Evolutionary conservation across 1,140 invertebrate species (phyloP).

Genomic region (Drosophila tsacasi): DNA sequence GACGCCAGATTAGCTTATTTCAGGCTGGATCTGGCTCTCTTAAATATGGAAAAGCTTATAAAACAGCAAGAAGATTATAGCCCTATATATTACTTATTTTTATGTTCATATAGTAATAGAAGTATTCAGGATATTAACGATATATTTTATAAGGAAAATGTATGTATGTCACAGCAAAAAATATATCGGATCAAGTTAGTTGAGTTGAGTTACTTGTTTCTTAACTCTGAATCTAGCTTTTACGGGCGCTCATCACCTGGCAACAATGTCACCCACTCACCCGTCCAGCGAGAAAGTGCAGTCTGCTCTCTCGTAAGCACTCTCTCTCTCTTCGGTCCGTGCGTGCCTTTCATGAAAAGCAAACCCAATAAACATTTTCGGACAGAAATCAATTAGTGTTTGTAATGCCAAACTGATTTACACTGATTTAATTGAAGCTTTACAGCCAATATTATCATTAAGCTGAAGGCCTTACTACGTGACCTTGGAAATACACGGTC

Average conservation of each 20-base stretch:
- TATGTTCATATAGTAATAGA: background rate
- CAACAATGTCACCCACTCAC: background rate
- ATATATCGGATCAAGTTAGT: too few species aligned
- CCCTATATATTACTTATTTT: background rate
- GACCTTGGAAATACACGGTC: background rate
- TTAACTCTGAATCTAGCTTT: background rate
- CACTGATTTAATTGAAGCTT: too few species aligned
- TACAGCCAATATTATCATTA: too few species aligned
- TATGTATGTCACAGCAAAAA: background rate
- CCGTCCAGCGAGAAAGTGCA: conserved; percentile 11
- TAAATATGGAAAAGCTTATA: background rate
- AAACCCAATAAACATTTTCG: conserved; percentile 66
- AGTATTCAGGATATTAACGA: background rate
- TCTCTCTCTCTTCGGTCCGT: conserved; percentile 2
- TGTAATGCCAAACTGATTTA: conserved; percentile 52
- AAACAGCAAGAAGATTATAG: background rate
- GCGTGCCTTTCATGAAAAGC: conserved; percentile 52
- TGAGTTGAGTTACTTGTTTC: background rate
- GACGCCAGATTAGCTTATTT: background rate
- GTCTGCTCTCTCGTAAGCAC: conserved; percentile 26
- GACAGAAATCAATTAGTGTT: conserved; percentile 48
- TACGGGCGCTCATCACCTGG: background rate
- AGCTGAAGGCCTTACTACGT: background rate
- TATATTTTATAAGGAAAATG: background rate
- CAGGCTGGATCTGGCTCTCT: background rate